A percentile compares a stretch with the other conserved stretches of the same genome.
Evolutionary conservation across 1,140 invertebrate genomes (phyloP).

Genomic region (Drosophila navojoa): DNA sequence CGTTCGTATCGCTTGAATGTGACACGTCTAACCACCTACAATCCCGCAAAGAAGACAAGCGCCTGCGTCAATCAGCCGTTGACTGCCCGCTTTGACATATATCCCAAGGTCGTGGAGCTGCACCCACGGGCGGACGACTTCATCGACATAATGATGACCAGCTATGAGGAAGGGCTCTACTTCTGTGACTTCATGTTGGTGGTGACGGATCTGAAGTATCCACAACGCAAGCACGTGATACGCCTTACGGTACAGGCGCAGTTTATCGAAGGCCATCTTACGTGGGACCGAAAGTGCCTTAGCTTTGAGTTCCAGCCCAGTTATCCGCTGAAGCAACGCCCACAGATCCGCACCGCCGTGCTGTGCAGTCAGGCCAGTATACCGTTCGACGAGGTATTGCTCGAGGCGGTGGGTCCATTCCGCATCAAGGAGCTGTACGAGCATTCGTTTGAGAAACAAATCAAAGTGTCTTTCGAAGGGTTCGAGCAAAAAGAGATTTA

Average conservation of each 20-base stretch:
- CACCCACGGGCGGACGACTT: constrained; percentile 7
- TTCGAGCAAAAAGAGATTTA: constrained; percentile 63
- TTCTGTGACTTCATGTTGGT: constrained; percentile 61
- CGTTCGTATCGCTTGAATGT: constrained; percentile 60
- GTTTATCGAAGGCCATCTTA: constrained; percentile 52
- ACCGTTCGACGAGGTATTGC: constrained; percentile 20
- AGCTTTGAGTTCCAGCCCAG: constrained; percentile 55
- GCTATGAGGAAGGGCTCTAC: constrained; percentile 44
- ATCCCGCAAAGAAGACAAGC: background rate
- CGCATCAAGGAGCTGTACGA: constrained; percentile 69
- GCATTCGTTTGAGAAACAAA: constrained; percentile 43
- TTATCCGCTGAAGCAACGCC: constrained; percentile 48
- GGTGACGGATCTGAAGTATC: constrained; percentile 57
- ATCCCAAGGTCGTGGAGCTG: constrained; percentile 56
- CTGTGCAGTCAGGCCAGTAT: constrained; percentile 43
- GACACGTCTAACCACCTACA: constrained; percentile 46
- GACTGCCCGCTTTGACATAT: constrained; percentile 58
- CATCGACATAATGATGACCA: constrained; percentile 52
- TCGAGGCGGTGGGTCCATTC: constrained; percentile 63
- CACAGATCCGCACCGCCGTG: constrained; percentile 32
- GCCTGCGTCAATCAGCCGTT: constrained; percentile 41
- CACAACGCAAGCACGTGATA: constrained; percentile 55
- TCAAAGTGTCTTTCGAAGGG: constrained; percentile 21
- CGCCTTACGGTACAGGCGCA: constrained; percentile 41
- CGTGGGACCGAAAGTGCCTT: constrained; percentile 54